Evolutionary conservation across 1,140 invertebrate species (phyloP).

Genomic region (Neelides sp.): DNA sequence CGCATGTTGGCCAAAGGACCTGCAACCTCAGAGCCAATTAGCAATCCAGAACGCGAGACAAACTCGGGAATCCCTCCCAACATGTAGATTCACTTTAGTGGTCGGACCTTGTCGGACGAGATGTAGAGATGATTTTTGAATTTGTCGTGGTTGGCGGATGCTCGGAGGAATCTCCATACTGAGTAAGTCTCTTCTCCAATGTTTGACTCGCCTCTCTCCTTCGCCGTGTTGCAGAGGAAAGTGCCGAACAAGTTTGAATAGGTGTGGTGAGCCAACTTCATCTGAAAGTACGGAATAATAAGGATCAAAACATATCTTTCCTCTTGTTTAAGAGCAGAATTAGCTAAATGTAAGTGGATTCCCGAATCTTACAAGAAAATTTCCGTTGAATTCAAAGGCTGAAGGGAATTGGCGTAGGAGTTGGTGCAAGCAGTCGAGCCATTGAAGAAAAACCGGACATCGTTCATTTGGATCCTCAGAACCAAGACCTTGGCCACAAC

Average conservation of each 20-base stretch:
- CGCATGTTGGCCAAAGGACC: slow-evolving; percentile 74
- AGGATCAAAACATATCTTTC: slow-evolving; percentile 6
- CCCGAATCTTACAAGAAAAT: slow-evolving; percentile 58
- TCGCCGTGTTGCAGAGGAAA: slow-evolving; percentile 81
- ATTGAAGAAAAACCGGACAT: slow-evolving; percentile 94
- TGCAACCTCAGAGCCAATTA: slow-evolving; percentile 38
- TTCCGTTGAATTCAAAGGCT: slow-evolving; percentile 85
- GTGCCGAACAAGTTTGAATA: slow-evolving; percentile 94
- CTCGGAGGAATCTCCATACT: slow-evolving; percentile 68
- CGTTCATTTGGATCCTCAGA: slow-evolving; percentile 77
- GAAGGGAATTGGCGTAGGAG: slow-evolving; percentile 76
- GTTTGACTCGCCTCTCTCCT: slow-evolving; percentile 55
- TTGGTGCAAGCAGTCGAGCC: slow-evolving; percentile 93
- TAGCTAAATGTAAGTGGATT: no score
- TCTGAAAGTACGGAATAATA: slow-evolving; percentile 44
- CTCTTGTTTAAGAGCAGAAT: no score
- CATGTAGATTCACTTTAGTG: not conserved
- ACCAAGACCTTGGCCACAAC: slow-evolving; percentile 72
- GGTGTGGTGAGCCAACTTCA: slow-evolving; percentile 86
- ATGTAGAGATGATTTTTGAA: slow-evolving; percentile 79
- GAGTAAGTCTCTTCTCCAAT: slow-evolving; percentile 63
- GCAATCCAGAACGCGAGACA: no score
- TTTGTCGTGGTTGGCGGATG: slow-evolving; percentile 43
- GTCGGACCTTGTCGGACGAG: slow-evolving; percentile 34
- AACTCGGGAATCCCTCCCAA: no score